Conservation (phyloP, 2,797 vertebrate species). For the Uromys caudimaculatus region DNA sequence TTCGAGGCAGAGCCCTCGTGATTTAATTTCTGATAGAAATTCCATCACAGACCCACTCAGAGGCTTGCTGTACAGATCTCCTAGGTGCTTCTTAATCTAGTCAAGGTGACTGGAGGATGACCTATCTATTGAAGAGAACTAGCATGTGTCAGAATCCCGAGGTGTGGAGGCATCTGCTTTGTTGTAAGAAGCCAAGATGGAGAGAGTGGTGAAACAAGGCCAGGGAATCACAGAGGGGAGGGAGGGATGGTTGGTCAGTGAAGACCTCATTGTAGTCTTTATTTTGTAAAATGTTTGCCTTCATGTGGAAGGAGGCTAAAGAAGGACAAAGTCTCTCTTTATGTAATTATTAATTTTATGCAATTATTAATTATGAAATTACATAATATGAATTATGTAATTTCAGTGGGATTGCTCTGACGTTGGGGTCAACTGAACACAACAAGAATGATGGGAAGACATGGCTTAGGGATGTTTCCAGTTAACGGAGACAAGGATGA, state of each 20-base stretch:
- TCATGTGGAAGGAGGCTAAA: neutral
- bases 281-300: neutral
- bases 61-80: neutral
- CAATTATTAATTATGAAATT: neutral
- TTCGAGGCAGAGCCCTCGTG: neutral
- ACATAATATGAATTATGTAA: neutral
- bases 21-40: neutral
- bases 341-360: too few relatives aligned
- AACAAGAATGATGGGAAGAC: neutral
- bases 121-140: neutral
- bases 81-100: neutral
- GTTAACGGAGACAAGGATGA: neutral
- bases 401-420: neutral
- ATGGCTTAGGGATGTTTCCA: neutral
- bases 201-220: accelerated
- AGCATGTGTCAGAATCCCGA: neutral
- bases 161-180: neutral
- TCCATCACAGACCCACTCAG: neutral
- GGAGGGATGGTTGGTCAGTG: accelerated
- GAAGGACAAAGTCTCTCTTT: neutral
- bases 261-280: too few relatives aligned
- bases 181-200: neutral
- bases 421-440: neutral
- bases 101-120: neutral
- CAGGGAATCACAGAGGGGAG: neutral